Conservation (phyloP, 2,113 vertebrate species). For the Sakesphorus luctuosus region DNA sequence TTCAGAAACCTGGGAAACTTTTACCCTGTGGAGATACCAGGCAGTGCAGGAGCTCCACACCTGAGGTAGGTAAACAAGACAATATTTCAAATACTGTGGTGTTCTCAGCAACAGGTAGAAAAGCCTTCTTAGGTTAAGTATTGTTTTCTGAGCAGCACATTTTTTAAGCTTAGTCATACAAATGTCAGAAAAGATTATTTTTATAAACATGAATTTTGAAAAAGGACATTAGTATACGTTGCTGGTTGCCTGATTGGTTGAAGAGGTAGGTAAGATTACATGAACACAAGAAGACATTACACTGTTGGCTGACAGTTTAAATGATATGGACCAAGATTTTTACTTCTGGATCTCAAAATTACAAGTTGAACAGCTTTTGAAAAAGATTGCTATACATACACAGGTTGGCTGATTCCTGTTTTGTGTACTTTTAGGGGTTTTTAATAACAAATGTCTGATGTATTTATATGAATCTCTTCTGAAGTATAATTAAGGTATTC, state of each 20-base stretch:
- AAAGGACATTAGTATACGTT: neutral
- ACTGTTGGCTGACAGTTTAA: neutral
- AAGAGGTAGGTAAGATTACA: neutral
- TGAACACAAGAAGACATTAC: neutral
- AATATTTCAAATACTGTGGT: neutral
- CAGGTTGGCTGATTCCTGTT: neutral
- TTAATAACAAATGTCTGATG: neutral
- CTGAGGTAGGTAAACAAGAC: neutral
- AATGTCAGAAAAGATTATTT: neutral
- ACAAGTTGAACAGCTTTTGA: neutral
- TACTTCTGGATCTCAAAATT: neutral
- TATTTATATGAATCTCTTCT: neutral
- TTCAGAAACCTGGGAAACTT: neutral
- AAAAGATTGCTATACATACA: neutral
- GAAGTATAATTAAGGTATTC: neutral
- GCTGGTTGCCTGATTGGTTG: neutral
- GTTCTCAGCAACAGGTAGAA: neutral
- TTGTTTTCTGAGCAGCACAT: neutral
- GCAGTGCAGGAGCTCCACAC: neutral
- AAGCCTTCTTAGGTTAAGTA: neutral
- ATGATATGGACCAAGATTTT: neutral
- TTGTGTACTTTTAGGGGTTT: neutral
- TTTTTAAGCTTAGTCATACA: neutral
- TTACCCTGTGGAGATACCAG: neutral
- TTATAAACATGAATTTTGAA: neutral